Evolutionary conservation across 1,140 invertebrate genomes (phyloP).

Genomic region (Homalodisca vitripennis): DNA sequence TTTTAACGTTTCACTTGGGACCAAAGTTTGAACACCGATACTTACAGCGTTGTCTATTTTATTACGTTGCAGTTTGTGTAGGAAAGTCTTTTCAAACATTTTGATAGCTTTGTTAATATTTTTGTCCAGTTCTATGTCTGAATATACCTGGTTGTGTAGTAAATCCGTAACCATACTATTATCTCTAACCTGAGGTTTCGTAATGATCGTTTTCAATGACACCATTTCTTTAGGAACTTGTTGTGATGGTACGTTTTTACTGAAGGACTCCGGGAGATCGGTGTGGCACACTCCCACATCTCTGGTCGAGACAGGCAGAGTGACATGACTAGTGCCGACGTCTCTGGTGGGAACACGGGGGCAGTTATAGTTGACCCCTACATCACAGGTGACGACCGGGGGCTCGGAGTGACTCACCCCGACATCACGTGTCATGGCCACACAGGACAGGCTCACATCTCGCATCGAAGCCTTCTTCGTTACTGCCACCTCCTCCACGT

Average conservation of each 20-base stretch:
- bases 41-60: constrained; percentile 8
- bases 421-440: constrained; percentile 62
- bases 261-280: background rate
- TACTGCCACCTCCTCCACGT: background rate
- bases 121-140: constrained; percentile 29
- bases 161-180: constrained; percentile 29
- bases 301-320: background rate
- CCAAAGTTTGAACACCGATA: constrained; percentile 28
- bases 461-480: constrained; percentile 40
- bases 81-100: constrained; percentile 32
- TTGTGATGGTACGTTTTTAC: background rate
- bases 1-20: constrained; percentile 36
- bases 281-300: constrained; percentile 13
- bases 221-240: constrained; percentile 14
- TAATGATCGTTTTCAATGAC: constrained; percentile 17
- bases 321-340: constrained; percentile 17
- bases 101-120: constrained; percentile 36
- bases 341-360: constrained; percentile 10
- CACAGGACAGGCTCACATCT: constrained; percentile 68
- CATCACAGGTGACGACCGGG: constrained; percentile 24
- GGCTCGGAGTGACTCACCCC: constrained; percentile 48
- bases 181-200: constrained; percentile 17
- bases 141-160: constrained; percentile 27
- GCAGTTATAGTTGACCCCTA: constrained; percentile 17
- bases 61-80: background rate